Conservation (phyloP, 2,888 invertebrate genomes). For the Gryllus longicercus region DNA sequence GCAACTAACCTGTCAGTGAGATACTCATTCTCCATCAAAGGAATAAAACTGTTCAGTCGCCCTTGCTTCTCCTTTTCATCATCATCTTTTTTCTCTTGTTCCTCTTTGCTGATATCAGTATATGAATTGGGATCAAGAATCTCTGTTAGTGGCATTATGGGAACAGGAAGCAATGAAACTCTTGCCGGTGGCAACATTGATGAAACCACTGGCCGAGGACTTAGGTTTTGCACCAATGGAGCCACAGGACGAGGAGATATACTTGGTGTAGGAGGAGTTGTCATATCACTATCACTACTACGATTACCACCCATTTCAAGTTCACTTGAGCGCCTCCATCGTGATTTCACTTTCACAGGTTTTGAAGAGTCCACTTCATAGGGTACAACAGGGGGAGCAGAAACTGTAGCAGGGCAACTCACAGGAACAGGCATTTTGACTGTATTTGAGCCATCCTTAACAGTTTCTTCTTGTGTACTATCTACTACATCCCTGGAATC, state of each 20-base stretch:
- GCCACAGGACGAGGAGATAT: constrained; percentile 33
- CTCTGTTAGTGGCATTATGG: constrained; percentile 44
- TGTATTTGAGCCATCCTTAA: neutral
- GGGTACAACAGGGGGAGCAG: constrained; percentile 41
- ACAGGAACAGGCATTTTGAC: neutral
- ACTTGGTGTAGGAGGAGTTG: constrained; percentile 35
- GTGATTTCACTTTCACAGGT: constrained; percentile 75
- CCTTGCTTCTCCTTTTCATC: constrained; percentile 55
- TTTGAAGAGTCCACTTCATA: constrained; percentile 50
- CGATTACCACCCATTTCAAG: constrained; percentile 57
- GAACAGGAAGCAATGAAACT: constrained; percentile 46
- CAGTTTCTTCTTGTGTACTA: neutral
- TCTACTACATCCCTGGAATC: neutral
- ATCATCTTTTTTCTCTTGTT: constrained; percentile 39
- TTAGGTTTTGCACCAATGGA: constrained; percentile 32
- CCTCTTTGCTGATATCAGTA: constrained; percentile 28
- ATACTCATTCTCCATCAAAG: constrained; percentile 82
- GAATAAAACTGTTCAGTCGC: constrained; percentile 70
- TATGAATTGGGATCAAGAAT: constrained; percentile 20
- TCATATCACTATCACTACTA: constrained; percentile 36
- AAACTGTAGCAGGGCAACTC: constrained; percentile 39
- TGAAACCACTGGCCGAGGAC: constrained; percentile 43
- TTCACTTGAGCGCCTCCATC: constrained; percentile 74
- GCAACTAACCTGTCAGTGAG: constrained; percentile 64
- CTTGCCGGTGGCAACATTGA: constrained; percentile 42